Conservation (phyloP, 2,113 vertebrate species). For the Lepus timidus region DNA sequence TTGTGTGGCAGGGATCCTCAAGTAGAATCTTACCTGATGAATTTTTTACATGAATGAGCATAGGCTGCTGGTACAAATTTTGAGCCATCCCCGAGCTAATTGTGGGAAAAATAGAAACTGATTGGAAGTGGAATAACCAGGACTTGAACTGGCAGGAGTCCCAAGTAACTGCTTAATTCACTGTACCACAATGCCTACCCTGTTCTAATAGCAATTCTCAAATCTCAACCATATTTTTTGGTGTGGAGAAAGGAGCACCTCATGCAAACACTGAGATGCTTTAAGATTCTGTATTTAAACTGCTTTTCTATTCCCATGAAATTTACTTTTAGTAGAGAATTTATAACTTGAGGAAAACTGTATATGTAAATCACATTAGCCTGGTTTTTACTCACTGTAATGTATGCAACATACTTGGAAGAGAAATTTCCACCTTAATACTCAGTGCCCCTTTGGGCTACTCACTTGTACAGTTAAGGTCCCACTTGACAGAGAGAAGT, state of each 20-base stretch:
- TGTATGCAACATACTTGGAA: neutral
- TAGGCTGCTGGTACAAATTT: neutral
- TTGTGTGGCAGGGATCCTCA: neutral
- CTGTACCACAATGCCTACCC: too few relatives aligned
- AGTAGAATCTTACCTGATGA: neutral
- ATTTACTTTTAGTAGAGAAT: constrained; percentile 27
- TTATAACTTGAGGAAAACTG: neutral
- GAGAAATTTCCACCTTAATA: neutral
- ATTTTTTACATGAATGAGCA: neutral
- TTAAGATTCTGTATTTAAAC: neutral
- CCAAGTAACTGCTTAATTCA: too few relatives aligned
- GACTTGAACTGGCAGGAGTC: too few relatives aligned
- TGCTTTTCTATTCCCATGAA: neutral
- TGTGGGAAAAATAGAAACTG: constrained; percentile 24
- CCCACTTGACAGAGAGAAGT: neutral
- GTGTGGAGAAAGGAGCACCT: neutral
- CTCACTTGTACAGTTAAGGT: neutral
- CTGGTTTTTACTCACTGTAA: neutral
- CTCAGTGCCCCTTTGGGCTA: neutral
- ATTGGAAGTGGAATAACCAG: too few relatives aligned
- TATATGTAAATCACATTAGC: neutral
- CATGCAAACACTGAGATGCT: neutral
- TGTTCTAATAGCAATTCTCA: neutral
- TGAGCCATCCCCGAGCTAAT: neutral
- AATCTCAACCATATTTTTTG: neutral